Percentiles rank a stretch among this genome's conserved stretches.
These are phyloP conservation scores for Lasioglossum oenotherae DNA, from an alignment of 2,888 invertebrate species.

Conservation along the genomic window DNA sequence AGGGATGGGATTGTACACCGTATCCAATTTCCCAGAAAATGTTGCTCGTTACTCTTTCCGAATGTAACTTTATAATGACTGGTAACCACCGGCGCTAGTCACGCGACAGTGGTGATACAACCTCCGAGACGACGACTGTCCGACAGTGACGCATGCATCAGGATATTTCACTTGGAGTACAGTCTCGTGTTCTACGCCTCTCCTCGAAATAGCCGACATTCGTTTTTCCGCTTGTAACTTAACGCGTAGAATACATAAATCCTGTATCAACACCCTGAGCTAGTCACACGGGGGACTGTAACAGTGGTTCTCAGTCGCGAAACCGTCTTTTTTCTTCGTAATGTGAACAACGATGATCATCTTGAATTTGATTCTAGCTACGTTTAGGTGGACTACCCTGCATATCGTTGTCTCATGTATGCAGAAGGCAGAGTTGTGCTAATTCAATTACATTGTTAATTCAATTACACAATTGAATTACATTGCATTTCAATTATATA, in stretches of 20 bases:
- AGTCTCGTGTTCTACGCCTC: neutral
- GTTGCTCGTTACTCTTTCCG: neutral
- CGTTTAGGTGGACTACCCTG: too few relatives aligned
- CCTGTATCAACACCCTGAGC: neutral
- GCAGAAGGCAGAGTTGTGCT: too few relatives aligned
- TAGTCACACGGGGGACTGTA: neutral
- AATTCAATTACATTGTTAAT: too few relatives aligned
- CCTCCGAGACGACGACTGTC: neutral
- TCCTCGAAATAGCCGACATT: constrained; percentile 7
- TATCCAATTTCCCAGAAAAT: constrained; percentile 1
- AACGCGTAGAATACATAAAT: constrained; percentile 7
- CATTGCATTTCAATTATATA: too few relatives aligned
- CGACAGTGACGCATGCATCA: constrained; percentile 14
- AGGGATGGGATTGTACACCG: neutral
- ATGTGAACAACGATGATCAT: neutral
- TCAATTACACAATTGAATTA: too few relatives aligned
- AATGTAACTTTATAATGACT: neutral
- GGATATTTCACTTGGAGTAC: neutral
- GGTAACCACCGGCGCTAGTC: neutral
- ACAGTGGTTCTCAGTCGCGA: neutral
- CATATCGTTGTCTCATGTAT: too few relatives aligned
- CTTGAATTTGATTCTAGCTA: too few relatives aligned
- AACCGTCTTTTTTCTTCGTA: neutral
- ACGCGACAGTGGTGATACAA: neutral
- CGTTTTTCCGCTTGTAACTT: constrained; percentile 9